These are phyloP conservation scores for Phalanger gymnotis DNA, from an alignment of 2,797 vertebrate species.

Conservation along the genomic window DNA sequence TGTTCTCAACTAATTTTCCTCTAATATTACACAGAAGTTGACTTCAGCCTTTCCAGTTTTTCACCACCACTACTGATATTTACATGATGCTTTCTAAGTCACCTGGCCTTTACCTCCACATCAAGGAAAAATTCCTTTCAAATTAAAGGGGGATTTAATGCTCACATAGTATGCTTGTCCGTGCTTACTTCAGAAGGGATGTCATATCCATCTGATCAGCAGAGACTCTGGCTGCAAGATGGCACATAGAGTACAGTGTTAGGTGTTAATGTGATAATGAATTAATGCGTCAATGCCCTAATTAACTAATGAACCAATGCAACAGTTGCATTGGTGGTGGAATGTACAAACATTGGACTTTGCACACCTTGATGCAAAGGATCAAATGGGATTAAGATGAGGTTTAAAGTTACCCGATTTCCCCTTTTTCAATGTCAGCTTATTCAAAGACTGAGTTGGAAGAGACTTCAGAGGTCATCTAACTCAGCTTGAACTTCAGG, in stretches of 20 bases:
- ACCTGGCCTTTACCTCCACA: constrained; percentile 13
- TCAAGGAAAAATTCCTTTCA: constrained; percentile 34
- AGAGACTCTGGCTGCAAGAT: constrained; percentile 3
- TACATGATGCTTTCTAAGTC: constrained; percentile 48
- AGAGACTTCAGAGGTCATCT: not conserved
- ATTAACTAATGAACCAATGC: not conserved
- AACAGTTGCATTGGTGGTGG: not conserved
- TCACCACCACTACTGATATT: not conserved
- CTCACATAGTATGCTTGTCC: not conserved
- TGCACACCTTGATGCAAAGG: constrained; percentile 1
- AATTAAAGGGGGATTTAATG: constrained; percentile 40
- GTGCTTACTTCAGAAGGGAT: constrained; percentile 6
- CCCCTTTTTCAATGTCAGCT: not conserved
- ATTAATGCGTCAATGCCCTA: not conserved
- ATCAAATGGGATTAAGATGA: not conserved
- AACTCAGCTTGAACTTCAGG: not conserved
- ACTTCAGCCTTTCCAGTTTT: not conserved
- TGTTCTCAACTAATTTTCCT: not conserved
- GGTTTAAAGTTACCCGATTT: not conserved
- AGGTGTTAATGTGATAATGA: not conserved
- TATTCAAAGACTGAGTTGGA: not conserved
- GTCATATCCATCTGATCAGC: constrained; percentile 31
- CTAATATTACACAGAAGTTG: not conserved
- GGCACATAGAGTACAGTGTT: not conserved
- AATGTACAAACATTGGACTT: constrained; percentile 8